Evolutionary conservation across 1,140 invertebrate genomes (phyloP), one percentile per base, ranked within the genome.

Genomic region (Drosophila bipectinata): DNA sequence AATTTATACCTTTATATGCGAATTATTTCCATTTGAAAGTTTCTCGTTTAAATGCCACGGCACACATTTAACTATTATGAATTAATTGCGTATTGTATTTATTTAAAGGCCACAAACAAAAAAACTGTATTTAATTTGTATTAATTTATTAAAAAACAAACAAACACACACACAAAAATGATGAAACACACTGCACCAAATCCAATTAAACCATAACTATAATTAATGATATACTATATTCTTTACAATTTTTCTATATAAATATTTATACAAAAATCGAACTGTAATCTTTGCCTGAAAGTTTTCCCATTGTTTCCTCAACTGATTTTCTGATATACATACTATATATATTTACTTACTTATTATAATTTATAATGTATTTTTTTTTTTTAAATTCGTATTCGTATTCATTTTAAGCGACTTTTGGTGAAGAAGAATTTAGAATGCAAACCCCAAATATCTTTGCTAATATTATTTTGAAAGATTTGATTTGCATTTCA

Each of bases 61-160:
- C 59, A 61, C 59, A 15, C 18, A 18, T 18, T 18, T 18, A 18
- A 18, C 18, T 37, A 58, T 28, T 64, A 58, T 63, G 62, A 45
- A 77, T 41, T 60, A 56, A 67, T 72, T 47, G 71, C 67, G 47
- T 37, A 66, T 41, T 82, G 80, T 84, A 84, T 85, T 84, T 68
- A 59, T 62, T 72, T 49, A 62, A 84, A 78, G 78, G 81, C 81
- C 82, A 87, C 82, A 85, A 28, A 21, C 21, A 21, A 21, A 21
- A 21, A 85, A 83, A 81, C 54, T 75, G 81, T 85, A 85, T 85
- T 85, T 81, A 87, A 85, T 75, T 85, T 82, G 78, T 85, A 85
- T 87, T 85, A 81, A 87, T 85, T 78, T 81, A 85, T 88, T 69
- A 18, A 18, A 52, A 60, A 76, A n/a, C n/a, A n/a, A 49, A 18